Base-by-base conservation (phyloP, 2,113 vertebrate genomes). In the Oxygymnocypris stewartii region DNA sequence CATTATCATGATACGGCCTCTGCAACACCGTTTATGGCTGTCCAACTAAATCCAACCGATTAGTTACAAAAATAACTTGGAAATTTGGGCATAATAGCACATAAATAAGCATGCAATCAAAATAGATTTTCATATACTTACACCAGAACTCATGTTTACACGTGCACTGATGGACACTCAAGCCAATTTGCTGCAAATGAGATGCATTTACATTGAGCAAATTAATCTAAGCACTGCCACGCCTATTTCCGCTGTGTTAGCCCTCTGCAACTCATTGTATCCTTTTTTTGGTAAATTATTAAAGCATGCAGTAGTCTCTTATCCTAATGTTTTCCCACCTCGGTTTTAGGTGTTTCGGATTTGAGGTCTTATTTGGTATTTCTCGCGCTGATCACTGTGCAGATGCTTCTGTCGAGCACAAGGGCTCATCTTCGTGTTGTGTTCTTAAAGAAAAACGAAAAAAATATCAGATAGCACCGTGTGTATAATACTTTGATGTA, bases 341-440 rank as follows among this genome's bases (percentile, higher is more conserved):
- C 6, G 79, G 40, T 59, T 63, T 28, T 4, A 28, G 12, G 4
- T 28, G 40, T 11, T 44, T 25, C 5, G 23, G 20, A 3, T 20
- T 65, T 25, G 31, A 57, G n/a, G 18, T 16, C 67, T 23, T 28
- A 78, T 59, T 63, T 8, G 16, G 25, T 49, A 77, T 67, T 63
- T 69, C 20, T 79, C 67, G 11, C 25, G 1, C 63, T 74, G 57
- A 35, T 42, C 51, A 47, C 42, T 13, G 47, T 71, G 16, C 20
- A 18, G 49, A 31, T 35, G 35, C 79, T 14, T 28, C 35, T 23
- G 13, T 23, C 37, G 42, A 16, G 3, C 5, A 10, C 40, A 86
- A 87, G 87, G 84, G 86, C 47, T 69, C 76, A 25, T 82, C 87
- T 86, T 80, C 73, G 47, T 84, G 57, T 73, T 79, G 18, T n/a